These are phyloP conservation scores for Agraylea sexmaculata DNA, from an alignment of 1,140 invertebrate species.

Conservation along the genomic window DNA sequence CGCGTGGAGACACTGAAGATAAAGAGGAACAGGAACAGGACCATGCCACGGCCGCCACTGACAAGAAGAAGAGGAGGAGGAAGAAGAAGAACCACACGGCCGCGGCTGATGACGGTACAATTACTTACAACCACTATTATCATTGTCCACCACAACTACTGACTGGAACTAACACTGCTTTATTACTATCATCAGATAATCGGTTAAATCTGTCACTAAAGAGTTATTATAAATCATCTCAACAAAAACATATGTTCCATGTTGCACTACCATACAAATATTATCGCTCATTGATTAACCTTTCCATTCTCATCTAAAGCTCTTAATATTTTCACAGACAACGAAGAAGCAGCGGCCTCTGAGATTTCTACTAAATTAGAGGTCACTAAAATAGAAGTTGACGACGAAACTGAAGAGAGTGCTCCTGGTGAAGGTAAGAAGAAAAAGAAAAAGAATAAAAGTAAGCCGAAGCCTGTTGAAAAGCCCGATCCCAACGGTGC, in stretches of 20 bases:
- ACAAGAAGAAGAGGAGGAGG: slow-evolving; percentile 60
- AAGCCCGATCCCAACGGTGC: slow-evolving; percentile 63
- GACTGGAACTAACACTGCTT: slow-evolving; percentile 10
- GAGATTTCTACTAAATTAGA: slow-evolving; percentile 1
- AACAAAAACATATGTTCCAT: too few species aligned
- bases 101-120: slow-evolving; percentile 13
- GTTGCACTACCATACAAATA: too few species aligned
- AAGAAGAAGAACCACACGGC: slow-evolving; percentile 58
- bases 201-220: slow-evolving; percentile 3
- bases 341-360: background rate
- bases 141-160: too few species aligned
- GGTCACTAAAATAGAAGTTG: slow-evolving; percentile 16
- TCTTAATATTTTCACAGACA: slow-evolving; percentile 8
- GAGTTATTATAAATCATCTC: too few species aligned
- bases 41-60: slow-evolving; percentile 42
- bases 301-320: slow-evolving; percentile 1
- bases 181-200: background rate
- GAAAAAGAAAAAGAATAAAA: slow-evolving; percentile 53
- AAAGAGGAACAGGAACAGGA: slow-evolving; percentile 34
- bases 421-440: slow-evolving; percentile 44
- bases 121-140: too few species aligned
- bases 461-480: slow-evolving; percentile 29
- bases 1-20: too few species aligned
- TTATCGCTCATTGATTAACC: too few species aligned
- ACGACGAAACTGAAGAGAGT: slow-evolving; percentile 20